Evolutionary conservation across 2,113 vertebrate genomes (phyloP).

Genomic region (Phycodurus eques): DNA sequence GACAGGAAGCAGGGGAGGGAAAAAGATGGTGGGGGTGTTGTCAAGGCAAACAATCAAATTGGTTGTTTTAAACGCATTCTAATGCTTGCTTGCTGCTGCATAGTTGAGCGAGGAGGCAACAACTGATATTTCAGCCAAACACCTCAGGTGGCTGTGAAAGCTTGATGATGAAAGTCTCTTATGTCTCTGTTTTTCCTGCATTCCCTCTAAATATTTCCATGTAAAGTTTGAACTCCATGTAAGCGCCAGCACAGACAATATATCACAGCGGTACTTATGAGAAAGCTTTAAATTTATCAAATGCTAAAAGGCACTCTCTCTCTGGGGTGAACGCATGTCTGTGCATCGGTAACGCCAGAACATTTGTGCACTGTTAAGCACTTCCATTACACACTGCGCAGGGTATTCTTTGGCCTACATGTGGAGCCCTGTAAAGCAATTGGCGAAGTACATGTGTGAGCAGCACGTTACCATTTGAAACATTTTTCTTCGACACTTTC

Average conservation of each 20-base stretch:
- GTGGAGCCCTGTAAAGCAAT: constrained; percentile 54
- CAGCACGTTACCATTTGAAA: constrained; percentile 45
- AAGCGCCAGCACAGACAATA: constrained; percentile 36
- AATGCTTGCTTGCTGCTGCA: constrained; percentile 33
- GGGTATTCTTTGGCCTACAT: constrained; percentile 53
- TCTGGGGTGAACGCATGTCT: constrained; percentile 54
- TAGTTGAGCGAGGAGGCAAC: constrained; percentile 11
- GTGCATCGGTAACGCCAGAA: constrained; percentile 43
- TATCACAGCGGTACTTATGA: constrained; percentile 58
- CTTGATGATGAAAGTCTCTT: constrained; percentile 24
- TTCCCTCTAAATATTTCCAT: constrained; percentile 43
- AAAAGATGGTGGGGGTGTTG: constrained; percentile 17
- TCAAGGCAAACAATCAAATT: constrained; percentile 60
- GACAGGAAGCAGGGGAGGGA: constrained; percentile 13
- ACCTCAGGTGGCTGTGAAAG: constrained; percentile 14
- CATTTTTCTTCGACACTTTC: constrained; percentile 41
- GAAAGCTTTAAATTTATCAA: constrained; percentile 54
- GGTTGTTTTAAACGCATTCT: constrained; percentile 45
- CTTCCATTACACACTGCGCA: constrained; percentile 34
- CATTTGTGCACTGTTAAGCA: constrained; percentile 51
- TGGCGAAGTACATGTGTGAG: constrained; percentile 34
- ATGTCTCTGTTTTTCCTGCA: constrained; percentile 9
- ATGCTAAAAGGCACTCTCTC: constrained; percentile 45
- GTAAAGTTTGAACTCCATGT: constrained; percentile 48
- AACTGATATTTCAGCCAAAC: constrained; percentile 25